Base-by-base conservation (phyloP, 2,113 vertebrate genomes). In the Zosterops borbonicus region DNA sequence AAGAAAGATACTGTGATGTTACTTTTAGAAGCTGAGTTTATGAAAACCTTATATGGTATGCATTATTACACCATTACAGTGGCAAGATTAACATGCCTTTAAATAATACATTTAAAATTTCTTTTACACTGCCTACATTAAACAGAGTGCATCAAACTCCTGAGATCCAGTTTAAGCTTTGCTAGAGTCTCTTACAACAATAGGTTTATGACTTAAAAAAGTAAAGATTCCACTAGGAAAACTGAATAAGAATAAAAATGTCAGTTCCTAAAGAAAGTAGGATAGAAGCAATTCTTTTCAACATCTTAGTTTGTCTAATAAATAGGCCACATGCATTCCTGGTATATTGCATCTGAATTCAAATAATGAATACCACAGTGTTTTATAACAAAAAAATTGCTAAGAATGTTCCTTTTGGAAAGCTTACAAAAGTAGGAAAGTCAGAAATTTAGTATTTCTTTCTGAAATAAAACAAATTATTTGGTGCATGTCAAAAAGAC, bases 81-180 rank as follows among this genome's bases (percentile, higher is more conserved):
- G 8, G 88, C 94, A 95, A 81, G 92, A 96, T 93, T 94, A 96
- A 95, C 13, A 14, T 95, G 86, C 93, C 64, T 95, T 96, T 97
- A 95, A 97, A 96, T 97, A 97, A 97, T 97, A 97, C 95, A 97
- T 97, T 94, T 96, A 92, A 97, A 93, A 95, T 60, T 92, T 96
- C 96, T 93, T 95, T 96, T 93, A 92, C 79, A 71, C 28, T 90
- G 90, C 88, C 76, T 93, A 86, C 93, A 95, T 96, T 90, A 95
- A 96, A 96, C 64, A 94, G 82, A 95, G 64, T 90, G 83, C 80
- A 92, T 95, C 95, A 94, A 94, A 93, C 95, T 96, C 92, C 77
- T 78, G 94, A 96, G 96, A 97, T 96, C 83, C 85, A 68, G 90
- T 70, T 78, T 75, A 77, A 93, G 94, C 83, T 78, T 91, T 94